Evolutionary conservation across 2,797 vertebrate genomes (phyloP), one percentile per base, ranked within the genome.

Genomic region (Sebastes itinus): DNA sequence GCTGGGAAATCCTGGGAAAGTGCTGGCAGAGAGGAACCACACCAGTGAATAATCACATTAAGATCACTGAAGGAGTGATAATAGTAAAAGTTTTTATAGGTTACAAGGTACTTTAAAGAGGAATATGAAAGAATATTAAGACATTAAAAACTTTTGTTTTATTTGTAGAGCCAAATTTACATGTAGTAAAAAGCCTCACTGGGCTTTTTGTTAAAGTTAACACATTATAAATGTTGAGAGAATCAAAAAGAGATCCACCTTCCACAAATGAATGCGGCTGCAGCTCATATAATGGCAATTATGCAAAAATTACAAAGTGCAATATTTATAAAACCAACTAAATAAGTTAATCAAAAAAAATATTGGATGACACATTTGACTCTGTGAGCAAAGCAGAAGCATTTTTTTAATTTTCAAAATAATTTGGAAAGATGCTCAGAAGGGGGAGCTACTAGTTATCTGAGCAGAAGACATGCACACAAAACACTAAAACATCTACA

Each of bases 1-100:
- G 69, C 76, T 76, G 75, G 59, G 74, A 84, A 78, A 70, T 78
- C 22, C 69, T 55, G 69, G 55, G 66, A 38, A 62, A 63, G 72
- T 14, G 32, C 52, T 72, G 74, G 58, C 12, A 67, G 54, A 54
- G 8, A 61, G 35, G 23, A 8, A 32, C 6, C 60, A 71, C 46
- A 63, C 49, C 49, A 9, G 20, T 14, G 20, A n/a, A 52, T 59
- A 70, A 23, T 56, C 35, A 55, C 35, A 56, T 52, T 32, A 72
- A 30, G 16, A 49, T 27, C 32, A 22, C 35, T 20, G 59, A 30
- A 23, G 23, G 28, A 59, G 16, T 7, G 58, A 49, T 3, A 25
- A 58, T 22, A 72, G 42, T 32, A 28, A 81, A 56, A 22, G 3
- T 33, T 52, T 52, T 8, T 33, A 20, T 62, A 12, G 18, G 7